Base-by-base conservation (phyloP, 2,113 vertebrate species). In the Sialia sialis region DNA sequence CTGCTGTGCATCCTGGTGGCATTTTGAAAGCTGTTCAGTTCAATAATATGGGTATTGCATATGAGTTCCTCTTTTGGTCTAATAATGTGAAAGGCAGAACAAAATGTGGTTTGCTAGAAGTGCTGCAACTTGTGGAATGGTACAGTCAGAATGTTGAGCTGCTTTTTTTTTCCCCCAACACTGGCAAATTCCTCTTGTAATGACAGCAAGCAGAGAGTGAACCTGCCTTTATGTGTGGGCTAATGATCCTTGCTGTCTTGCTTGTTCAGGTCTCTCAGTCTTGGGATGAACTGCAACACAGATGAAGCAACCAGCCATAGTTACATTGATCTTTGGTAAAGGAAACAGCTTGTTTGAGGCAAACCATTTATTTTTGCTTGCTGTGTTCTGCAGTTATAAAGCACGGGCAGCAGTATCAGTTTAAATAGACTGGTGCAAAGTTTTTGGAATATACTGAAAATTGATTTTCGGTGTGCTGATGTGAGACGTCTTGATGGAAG, bases 11-110 rank as follows among this genome's bases (percentile, higher is more conserved):
- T 82, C n/a, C 58, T 84, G 66, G 64, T 91, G 74, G 39, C 58
- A 60, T 82, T 94, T 84, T 82, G 52, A 75, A 91, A 94, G 36
- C 44, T 56, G 15, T 59, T 87, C 69, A 75, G 56, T 73, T 92
- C 60, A 64, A 5, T 70, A 51, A 30, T n/a, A 22, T 14, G n/a
- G 11, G 25, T 84, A n/a, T 41, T 75, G 56, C 41, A 2, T 39
- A 22, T 15, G 34, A 80, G 39, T 41, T 89, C 54, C 46, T 66
- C 19, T 8, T 93, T 91, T 54, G 22, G 43, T 76, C 41, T 68
- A 58, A 51, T 83, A 85, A 88, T 46, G 62, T 49, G 63, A 76
- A 86, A 94, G 72, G 22, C 78, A 89, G 69, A 93, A 34, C 30
- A 68, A 79, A 91, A 79, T 29, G n/a, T 78, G 73, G 63, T 72